A percentile compares a stretch with the other conserved stretches of the same genome.
phyloP scores from a whole-genome alignment of 2,797 vertebrate genomes.

The Fringilla coelebs region DNA sequence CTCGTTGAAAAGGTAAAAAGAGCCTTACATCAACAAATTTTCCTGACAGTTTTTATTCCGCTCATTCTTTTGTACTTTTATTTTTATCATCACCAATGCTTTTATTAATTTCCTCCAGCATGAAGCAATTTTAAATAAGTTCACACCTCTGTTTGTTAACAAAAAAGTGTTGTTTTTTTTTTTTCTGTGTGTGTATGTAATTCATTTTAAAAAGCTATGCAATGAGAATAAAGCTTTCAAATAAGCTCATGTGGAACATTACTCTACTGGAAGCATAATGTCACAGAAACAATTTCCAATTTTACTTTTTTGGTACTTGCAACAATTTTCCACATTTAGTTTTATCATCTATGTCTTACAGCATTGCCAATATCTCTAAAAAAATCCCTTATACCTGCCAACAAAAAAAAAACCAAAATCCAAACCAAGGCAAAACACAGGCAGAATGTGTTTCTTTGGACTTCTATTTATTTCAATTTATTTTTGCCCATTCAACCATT shows the following conservation, averaged over 20 bases:
- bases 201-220: neutral
- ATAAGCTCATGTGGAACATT: neutral
- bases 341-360: neutral
- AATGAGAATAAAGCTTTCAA: neutral
- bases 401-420: neutral
- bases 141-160: neutral
- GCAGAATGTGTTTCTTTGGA: neutral
- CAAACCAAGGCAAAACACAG: neutral
- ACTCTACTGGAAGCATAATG: neutral
- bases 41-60: neutral
- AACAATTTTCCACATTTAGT: constrained; percentile 25
- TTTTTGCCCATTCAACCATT: neutral
- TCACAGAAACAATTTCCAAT: neutral
- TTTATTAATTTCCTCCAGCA: neutral
- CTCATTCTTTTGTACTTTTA: neutral
- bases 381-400: neutral
- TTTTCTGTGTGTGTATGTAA: neutral
- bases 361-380: constrained; percentile 1
- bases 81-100: neutral
- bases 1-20: neutral
- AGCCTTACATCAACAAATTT: neutral
- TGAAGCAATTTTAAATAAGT: neutral
- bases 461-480: neutral
- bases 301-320: neutral
- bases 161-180: neutral